Base-by-base conservation (phyloP, 2,888 invertebrate genomes). In the Agrochola macilenta region DNA sequence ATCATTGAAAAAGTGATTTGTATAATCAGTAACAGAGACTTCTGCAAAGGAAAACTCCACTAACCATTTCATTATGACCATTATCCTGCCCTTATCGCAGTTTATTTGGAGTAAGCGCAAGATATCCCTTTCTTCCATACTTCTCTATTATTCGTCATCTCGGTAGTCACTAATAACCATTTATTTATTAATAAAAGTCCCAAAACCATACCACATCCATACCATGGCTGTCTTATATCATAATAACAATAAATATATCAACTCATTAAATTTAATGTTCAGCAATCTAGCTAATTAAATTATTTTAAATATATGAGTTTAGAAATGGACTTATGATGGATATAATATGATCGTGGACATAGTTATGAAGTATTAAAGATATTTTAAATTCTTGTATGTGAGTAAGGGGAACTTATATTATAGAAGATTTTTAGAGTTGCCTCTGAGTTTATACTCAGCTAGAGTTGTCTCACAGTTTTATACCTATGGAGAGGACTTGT, bases 161-260 rank as follows among this genome's bases (percentile, higher is more conserved):
- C 14, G 9, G 9, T 35, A 68, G 9, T 11, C 46, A 60, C 4
- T 35, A 49, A 46, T 35, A 49, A 46, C 1, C 2, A 63, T 69
- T 54, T 65, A 23, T 17, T 61, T 54, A 66, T 26, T n/a, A 71
- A 57, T 75, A 64, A 77, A 60, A 49, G 2, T 43, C 2, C 17
- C 35, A 35, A 69, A 68, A 69, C 68, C 26, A 64, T 52, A 74
- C 20, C 65, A 39, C 61, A 26, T 49, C 60, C 23, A 35, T 8
- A 14, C 35, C 7, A 12, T 5, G 26, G 65, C 57, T 49, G 35
- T 54, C 69, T 77, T 81, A 76, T 76, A 71, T 57, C 60, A 70
- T 76, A 64, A 81, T 81, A 85, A 81, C 80, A 86, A 81, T 87
- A 87, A 88, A 88, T 87, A 82, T 81, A 76, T 87, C 88, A 85